Percentiles rank a stretch among this genome's conserved stretches.
Conservation (phyloP, 1,140 invertebrate species). For the Cyclina sinensis region DNA sequence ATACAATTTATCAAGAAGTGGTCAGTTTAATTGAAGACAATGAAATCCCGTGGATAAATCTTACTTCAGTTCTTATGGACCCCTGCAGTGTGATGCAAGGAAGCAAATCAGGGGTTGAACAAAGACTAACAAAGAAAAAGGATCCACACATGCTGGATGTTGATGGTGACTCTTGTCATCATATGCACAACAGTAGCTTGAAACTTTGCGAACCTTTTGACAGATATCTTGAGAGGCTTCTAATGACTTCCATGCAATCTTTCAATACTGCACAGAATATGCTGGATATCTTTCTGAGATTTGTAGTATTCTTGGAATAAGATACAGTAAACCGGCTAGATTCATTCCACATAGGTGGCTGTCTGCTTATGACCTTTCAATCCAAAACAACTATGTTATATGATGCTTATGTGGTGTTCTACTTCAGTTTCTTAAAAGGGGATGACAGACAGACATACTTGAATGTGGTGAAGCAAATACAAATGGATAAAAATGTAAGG, state of each 20-base stretch:
- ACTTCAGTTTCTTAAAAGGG: conserved; percentile 55
- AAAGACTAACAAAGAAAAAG: conserved; percentile 62
- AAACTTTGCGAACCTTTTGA: conserved; percentile 71
- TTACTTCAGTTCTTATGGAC: conserved; percentile 73
- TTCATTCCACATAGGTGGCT: conserved; percentile 74
- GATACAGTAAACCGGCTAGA: conserved; percentile 65
- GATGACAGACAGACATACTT: neutral
- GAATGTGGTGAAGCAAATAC: neutral
- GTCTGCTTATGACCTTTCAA: conserved; percentile 70
- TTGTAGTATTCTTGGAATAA: conserved; percentile 68
- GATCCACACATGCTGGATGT: conserved; percentile 73
- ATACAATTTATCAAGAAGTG: conserved; percentile 33
- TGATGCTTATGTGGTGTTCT: conserved; percentile 68
- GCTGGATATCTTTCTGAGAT: conserved; percentile 59
- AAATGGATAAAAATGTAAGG: neutral
- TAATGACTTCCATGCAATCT: conserved; percentile 71
- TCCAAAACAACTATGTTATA: conserved; percentile 61
- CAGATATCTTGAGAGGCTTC: conserved; percentile 57
- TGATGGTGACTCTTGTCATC: conserved; percentile 76
- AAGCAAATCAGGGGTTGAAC: conserved; percentile 68
- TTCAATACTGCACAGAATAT: conserved; percentile 70
- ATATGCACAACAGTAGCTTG: conserved; percentile 71
- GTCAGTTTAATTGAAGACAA: conserved; percentile 19
- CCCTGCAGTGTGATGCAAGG: conserved; percentile 73
- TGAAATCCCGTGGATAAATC: conserved; percentile 63